Evolutionary conservation across 2,113 vertebrate genomes (phyloP).

Genomic region (Phrynocephalus versicolor): DNA sequence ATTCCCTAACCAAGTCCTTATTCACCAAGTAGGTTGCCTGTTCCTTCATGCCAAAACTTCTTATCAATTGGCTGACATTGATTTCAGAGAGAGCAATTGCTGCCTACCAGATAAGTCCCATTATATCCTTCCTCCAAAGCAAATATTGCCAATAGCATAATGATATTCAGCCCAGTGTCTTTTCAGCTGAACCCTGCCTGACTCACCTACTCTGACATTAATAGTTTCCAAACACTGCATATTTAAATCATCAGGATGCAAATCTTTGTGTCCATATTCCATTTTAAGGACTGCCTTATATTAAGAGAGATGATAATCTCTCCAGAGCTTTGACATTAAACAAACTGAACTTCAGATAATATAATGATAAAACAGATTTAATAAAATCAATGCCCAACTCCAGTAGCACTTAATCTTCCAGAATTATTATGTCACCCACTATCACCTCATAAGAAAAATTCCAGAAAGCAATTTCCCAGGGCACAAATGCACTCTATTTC

Average conservation of each 20-base stretch:
- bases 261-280: not conserved
- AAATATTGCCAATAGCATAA: not conserved
- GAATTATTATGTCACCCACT: constrained; percentile 13
- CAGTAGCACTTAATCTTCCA: constrained; percentile 14
- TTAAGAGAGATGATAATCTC: not conserved
- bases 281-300: not conserved
- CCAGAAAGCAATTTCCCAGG: constrained; percentile 21
- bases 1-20: not conserved
- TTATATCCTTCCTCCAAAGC: not conserved
- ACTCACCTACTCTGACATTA: not conserved
- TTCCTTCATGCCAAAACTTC: not conserved
- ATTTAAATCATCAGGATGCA: not conserved
- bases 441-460: constrained; percentile 10
- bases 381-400: constrained; percentile 25
- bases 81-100: constrained; percentile 12
- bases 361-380: constrained; percentile 11
- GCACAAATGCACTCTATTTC: not conserved
- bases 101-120: not conserved
- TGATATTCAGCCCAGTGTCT: not conserved
- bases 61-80: not conserved
- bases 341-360: constrained; percentile 23
- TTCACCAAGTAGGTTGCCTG: not conserved
- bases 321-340: constrained; percentile 8
- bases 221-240: constrained; percentile 15
- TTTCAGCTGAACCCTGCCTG: constrained; percentile 10